Evolutionary conservation across 2,113 vertebrate genomes (phyloP).

Genomic region (Platichthys stellatus): DNA sequence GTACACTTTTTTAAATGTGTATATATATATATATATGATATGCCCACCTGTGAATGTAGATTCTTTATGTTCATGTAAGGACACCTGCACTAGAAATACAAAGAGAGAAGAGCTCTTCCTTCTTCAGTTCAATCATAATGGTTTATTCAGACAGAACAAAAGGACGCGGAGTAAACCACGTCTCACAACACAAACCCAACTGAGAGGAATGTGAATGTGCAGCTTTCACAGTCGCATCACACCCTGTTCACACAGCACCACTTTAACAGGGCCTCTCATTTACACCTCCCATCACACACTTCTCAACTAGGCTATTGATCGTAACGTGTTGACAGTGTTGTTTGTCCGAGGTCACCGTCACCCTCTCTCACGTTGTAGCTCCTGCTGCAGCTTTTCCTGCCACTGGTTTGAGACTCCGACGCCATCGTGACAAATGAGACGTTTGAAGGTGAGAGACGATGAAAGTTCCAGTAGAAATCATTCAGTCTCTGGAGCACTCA

Average conservation of each 20-base stretch:
- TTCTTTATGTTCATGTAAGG: neutral
- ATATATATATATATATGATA: neutral
- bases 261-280: constrained; percentile 47
- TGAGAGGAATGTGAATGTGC: constrained; percentile 30
- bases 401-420: neutral
- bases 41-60: neutral
- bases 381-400: constrained; percentile 46
- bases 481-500: constrained; percentile 30
- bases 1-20: neutral
- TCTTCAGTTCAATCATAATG: constrained; percentile 6
- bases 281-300: constrained; percentile 53
- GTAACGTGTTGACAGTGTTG: constrained; percentile 50
- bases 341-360: constrained; percentile 53
- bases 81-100: neutral
- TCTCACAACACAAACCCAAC: constrained; percentile 5
- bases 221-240: constrained; percentile 18
- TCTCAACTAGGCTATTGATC: constrained; percentile 29
- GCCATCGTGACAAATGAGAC: constrained; percentile 43
- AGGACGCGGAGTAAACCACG: neutral
- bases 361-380: constrained; percentile 29
- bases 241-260: constrained; percentile 6
- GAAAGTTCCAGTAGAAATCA: constrained; percentile 38
- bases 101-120: neutral
- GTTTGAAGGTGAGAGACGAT: constrained; percentile 50
- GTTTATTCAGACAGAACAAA: neutral